phyloP scores from a whole-genome alignment of 2,797 vertebrate species.

The Sebastes baramenuke region DNA sequence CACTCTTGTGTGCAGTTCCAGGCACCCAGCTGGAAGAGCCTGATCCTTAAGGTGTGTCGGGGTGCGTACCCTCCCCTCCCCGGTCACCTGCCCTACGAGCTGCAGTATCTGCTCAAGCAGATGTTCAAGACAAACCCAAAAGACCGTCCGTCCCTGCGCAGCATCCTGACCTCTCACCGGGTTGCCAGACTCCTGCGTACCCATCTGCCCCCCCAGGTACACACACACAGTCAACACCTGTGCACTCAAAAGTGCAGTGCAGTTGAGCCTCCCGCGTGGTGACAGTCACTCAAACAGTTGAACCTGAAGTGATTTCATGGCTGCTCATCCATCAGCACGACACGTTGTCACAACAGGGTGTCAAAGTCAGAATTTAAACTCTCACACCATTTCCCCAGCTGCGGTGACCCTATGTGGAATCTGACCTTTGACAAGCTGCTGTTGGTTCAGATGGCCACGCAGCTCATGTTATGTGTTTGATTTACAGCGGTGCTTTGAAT shows the following conservation, averaged over 20 bases:
- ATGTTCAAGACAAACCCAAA: conserved; percentile 92
- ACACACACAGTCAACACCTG: neutral
- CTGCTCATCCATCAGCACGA: neutral
- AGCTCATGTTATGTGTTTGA: conserved; percentile 31
- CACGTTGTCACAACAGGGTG: conserved; percentile 1
- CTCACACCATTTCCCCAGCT: conserved; percentile 51
- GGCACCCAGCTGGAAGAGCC: conserved; percentile 92
- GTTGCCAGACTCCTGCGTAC: conserved; percentile 78
- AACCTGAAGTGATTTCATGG: conserved; percentile 2
- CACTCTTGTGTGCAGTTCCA: conserved; percentile 86
- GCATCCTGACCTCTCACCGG: conserved; percentile 87
- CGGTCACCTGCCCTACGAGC: conserved; percentile 87
- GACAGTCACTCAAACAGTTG: neutral
- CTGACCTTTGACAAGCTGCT: conserved; percentile 52
- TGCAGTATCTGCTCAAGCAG: conserved; percentile 90
- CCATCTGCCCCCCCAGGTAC: conserved; percentile 85
- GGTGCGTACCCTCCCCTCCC: conserved; percentile 88
- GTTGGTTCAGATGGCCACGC: conserved; percentile 64
- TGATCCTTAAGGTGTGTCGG: conserved; percentile 94
- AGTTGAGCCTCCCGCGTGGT: neutral
- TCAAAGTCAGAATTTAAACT: conserved; percentile 38
- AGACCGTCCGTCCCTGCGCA: conserved; percentile 88
- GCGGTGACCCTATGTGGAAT: conserved; percentile 31
- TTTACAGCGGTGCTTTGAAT: conserved; percentile 28
- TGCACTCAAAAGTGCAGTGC: neutral